Conservation (phyloP, 1,140 invertebrate genomes). For the Drosophila lini region DNA sequence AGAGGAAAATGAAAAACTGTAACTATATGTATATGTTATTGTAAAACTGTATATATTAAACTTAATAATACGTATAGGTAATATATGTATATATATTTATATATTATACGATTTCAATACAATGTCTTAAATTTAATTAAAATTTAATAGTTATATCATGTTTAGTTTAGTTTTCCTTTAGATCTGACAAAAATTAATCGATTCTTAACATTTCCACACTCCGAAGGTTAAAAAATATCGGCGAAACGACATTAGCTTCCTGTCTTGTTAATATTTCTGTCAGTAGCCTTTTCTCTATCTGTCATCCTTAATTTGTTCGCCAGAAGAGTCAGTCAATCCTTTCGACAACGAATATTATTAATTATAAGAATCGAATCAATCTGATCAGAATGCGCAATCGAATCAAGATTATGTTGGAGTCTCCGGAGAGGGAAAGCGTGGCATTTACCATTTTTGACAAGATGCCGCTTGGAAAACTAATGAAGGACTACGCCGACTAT, state of each 20-base stretch:
- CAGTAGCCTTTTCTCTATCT: background rate
- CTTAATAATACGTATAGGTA: no score
- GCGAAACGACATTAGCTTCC: background rate
- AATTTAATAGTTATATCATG: background rate
- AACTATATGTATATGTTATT: no score
- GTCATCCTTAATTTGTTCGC: background rate
- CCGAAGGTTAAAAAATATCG: background rate
- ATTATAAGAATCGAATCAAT: background rate
- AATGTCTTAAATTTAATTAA: background rate
- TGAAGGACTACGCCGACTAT: background rate
- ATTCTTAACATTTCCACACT: background rate
- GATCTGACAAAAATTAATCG: background rate
- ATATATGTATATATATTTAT: no score
- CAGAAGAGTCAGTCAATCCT: background rate
- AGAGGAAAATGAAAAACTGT: no score
- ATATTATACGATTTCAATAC: background rate
- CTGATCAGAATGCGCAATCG: background rate
- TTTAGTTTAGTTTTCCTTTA: no score
- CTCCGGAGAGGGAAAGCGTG: background rate
- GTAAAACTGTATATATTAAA: no score
- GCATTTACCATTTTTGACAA: background rate
- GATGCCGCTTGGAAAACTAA: background rate
- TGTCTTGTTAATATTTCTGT: background rate
- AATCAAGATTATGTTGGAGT: background rate
- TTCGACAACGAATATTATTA: background rate